Evolutionary conservation across 2,113 vertebrate genomes (phyloP).

Genomic region (Sinocyclocheilus grahami): DNA sequence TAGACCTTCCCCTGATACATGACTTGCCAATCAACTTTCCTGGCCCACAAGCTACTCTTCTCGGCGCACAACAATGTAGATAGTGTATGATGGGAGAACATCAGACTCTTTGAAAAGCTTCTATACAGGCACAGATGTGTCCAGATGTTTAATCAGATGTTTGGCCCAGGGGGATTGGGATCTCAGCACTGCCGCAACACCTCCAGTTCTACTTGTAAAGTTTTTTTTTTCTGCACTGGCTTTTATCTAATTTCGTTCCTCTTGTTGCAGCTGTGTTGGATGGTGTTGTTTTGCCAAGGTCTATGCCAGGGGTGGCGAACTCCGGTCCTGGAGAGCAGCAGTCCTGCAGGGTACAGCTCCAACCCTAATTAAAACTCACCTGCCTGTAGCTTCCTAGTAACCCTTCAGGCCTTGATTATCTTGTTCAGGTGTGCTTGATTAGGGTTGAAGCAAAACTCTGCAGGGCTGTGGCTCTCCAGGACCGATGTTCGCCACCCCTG

Average conservation of each 20-base stretch:
- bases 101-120: slow-evolving; percentile 3
- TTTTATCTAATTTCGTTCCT: neutral
- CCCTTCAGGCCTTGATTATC: no score
- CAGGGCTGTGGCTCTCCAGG: no score
- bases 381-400: no score
- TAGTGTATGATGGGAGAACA: neutral
- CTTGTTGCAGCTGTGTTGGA: slow-evolving; percentile 9
- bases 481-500: neutral
- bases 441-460: no score
- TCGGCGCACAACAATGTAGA: neutral
- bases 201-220: neutral
- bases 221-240: neutral
- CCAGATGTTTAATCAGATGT: neutral
- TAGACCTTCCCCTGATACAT: slow-evolving; percentile 14
- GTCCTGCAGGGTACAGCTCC: no score
- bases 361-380: no score
- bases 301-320: neutral
- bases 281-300: slow-evolving; percentile 3
- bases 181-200: slow-evolving; percentile 28
- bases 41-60: neutral
- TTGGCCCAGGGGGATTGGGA: neutral
- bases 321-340: no score
- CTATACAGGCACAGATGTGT: neutral
- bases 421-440: no score
- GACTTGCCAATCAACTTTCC: neutral